A percentile compares a stretch with the other conserved stretches of the same genome.
Conservation (phyloP, 1,140 invertebrate species). For the Drosophila bifasciata region DNA sequence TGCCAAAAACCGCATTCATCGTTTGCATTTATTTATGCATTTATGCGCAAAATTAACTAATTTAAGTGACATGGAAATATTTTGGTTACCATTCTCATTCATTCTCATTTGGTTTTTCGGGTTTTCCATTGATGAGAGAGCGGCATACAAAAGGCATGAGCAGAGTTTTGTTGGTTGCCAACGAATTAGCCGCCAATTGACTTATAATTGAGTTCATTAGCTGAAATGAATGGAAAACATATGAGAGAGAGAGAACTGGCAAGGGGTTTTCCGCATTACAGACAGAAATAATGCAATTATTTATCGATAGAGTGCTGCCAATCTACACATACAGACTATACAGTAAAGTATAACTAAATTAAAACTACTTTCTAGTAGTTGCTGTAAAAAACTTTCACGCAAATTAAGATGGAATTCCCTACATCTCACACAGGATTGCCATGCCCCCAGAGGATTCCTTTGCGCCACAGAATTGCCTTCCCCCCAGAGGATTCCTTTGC, state of each 20-base stretch:
- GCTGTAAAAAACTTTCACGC: neutral
- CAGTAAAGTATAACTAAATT: neutral
- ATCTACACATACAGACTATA: no score
- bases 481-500: no score
- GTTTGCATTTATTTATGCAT: conserved; percentile 68
- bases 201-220: conserved; percentile 56
- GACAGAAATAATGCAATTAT: neutral
- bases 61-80: conserved; percentile 76
- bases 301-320: no score
- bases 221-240: neutral
- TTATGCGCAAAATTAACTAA: conserved; percentile 76
- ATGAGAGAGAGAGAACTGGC: conserved; percentile 3
- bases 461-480: no score
- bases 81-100: conserved; percentile 57
- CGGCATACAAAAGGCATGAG: conserved; percentile 24
- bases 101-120: neutral
- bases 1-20: conserved; percentile 44
- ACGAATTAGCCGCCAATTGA: conserved; percentile 64
- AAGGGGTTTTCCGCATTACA: conserved; percentile 10
- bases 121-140: conserved; percentile 46
- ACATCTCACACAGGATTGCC: conserved; percentile 16
- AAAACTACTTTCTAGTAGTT: conserved; percentile 3
- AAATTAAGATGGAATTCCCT: conserved; percentile 36
- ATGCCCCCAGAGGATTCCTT: no score
- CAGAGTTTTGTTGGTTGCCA: no score